Base-by-base conservation (phyloP, 1,140 invertebrate genomes). In the Monomorium pharaonis region DNA sequence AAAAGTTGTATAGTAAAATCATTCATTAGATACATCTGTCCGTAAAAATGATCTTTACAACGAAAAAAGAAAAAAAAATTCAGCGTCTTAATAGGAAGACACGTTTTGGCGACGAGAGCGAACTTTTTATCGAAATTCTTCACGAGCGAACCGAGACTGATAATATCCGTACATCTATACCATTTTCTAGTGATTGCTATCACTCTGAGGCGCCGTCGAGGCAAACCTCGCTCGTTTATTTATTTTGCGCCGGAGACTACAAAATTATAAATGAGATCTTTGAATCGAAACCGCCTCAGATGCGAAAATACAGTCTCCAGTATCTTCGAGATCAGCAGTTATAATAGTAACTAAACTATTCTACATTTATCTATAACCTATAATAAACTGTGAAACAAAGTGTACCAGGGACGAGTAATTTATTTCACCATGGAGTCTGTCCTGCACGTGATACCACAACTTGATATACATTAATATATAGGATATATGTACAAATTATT, bases 331-430 rank as follows among this genome's bases (percentile, higher is more conserved):
- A 95, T 93, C 92, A 94, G 86, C 94, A 95, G 93, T 95, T 95
- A 95, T 95, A 94, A 95, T 95, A 95, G 93, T 94, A 93, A 95
- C 92, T 94, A 94, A 94, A 94, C 92, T 94, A 95, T 94, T 95
- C 94, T 94, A 95, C 94, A 95, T 94, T 95, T 95, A 95, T 95
- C 94, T 95, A 95, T 95, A 95, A 95, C 92, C 93, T 95, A 94
- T 95, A 95, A 95, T 95, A 95, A 95, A 95, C 94, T 95, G 94
- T 95, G 93, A 95, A 95, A 95, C 93, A 95, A 93, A 92, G 93
- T 94, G 94, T 94, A 88, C 21, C 37, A 65, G 58, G 2, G 37
- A 9, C 14, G 56, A 81, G 33, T 75, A 7, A 27, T 83, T 90
- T 75, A 89, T 87, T 90, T 78, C 30, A 67, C 78, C 21, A 75